A percentile compares a stretch with the other conserved stretches of the same genome.
These are phyloP conservation scores for Alentia gelatinosa DNA, from an alignment of 2,888 invertebrate species.

Conservation along the genomic window DNA sequence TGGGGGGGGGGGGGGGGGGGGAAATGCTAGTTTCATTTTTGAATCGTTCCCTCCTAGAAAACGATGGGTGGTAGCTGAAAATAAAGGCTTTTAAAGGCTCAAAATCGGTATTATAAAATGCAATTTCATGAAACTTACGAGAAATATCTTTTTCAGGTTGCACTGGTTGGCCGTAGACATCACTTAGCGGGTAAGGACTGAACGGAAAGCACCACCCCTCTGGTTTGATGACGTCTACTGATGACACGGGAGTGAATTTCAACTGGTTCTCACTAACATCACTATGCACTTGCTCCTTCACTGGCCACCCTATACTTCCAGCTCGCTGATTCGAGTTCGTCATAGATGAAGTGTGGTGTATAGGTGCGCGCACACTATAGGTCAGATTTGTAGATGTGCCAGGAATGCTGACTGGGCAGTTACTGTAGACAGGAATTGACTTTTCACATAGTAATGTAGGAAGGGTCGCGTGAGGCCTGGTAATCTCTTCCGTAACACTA, in stretches of 20 bases:
- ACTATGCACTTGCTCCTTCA: neutral
- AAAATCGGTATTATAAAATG: too few species aligned
- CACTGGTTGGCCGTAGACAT: neutral
- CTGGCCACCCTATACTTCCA: neutral
- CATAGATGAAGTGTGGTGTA: neutral
- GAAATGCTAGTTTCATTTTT: too few species aligned
- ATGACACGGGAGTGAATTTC: neutral
- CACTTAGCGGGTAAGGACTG: constrained; percentile 11
- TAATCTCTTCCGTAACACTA: too few species aligned
- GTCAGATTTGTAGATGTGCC: neutral
- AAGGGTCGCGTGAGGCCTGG: neutral
- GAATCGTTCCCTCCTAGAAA: too few species aligned
- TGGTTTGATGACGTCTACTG: neutral
- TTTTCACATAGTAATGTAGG: too few species aligned
- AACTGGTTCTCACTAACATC: neutral
- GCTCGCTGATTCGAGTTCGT: neutral
- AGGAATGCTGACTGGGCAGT: neutral
- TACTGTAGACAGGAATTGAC: neutral
- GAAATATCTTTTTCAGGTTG: neutral
- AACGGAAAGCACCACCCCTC: constrained; percentile 20
- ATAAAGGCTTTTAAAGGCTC: too few species aligned
- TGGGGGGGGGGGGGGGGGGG: too few species aligned
- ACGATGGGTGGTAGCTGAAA: too few species aligned
- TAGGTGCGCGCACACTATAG: neutral
- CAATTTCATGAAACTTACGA: too few species aligned